Percentiles rank a stretch among this genome's conserved stretches.
These are phyloP conservation scores for Alethe castanea DNA, from an alignment of 2,113 vertebrate species.

Conservation along the genomic window DNA sequence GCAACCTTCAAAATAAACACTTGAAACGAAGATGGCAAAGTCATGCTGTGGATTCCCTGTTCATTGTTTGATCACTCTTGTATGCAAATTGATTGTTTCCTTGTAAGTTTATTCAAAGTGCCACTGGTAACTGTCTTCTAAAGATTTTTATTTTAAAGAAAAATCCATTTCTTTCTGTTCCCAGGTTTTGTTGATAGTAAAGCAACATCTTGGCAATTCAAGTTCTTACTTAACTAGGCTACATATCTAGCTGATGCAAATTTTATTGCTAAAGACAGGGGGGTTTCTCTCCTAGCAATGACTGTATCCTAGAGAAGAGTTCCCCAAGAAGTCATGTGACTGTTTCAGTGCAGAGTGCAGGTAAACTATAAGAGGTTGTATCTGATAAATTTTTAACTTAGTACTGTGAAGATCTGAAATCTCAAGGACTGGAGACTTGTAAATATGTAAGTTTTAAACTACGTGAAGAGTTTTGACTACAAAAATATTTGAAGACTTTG, in stretches of 20 bases:
- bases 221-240: not conserved
- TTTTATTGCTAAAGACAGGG: not conserved
- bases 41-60: not conserved
- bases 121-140: not conserved
- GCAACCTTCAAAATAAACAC: not conserved
- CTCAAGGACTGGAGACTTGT: not conserved
- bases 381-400: not conserved
- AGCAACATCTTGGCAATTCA: not conserved
- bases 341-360: not conserved
- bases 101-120: not conserved
- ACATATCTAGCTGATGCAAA: not conserved
- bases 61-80: not conserved
- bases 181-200: not conserved
- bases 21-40: not conserved
- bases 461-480: not conserved
- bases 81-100: not conserved
- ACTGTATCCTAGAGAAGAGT: not conserved
- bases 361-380: not conserved
- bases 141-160: not conserved
- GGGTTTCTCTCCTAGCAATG: fast-evolving
- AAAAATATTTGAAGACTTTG: not conserved
- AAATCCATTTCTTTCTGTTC: not conserved
- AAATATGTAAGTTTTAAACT: not conserved
- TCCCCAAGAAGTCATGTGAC: not conserved
- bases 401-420: not conserved